These are phyloP conservation scores for Monopis laevigella DNA, from an alignment of 2,888 invertebrate species.

Conservation along the genomic window DNA sequence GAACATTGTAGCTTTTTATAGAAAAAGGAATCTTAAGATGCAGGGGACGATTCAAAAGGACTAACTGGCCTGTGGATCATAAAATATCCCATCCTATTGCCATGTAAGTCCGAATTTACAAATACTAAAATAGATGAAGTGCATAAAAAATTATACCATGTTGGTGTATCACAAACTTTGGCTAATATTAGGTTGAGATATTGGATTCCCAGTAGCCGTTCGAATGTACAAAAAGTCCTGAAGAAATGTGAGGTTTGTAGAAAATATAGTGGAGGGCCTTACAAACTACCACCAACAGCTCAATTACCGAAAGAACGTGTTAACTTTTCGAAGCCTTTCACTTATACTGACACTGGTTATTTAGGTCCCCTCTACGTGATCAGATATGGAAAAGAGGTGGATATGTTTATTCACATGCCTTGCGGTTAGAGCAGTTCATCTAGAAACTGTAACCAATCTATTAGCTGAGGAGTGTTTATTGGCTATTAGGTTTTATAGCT, in stretches of 20 bases:
- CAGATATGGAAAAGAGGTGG: conserved; percentile 18
- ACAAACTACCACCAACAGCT: conserved; percentile 13
- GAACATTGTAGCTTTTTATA: neutral
- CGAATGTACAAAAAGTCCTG: conserved; percentile 12
- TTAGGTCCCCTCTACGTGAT: conserved; percentile 17
- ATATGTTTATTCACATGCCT: conserved; percentile 20
- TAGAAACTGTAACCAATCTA: conserved; percentile 22
- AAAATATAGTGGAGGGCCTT: conserved; percentile 17
- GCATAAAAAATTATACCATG: conserved; percentile 16
- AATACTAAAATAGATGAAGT: conserved; percentile 1
- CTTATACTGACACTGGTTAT: conserved; percentile 20
- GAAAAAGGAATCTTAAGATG: conserved; percentile 1
- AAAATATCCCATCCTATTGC: conserved; percentile 15
- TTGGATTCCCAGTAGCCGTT: conserved; percentile 7
- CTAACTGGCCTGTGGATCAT: conserved; percentile 11
- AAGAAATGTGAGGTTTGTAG: conserved; percentile 13
- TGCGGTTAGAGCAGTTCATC: conserved; percentile 21
- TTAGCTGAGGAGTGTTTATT: conserved; percentile 21
- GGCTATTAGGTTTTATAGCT: conserved; percentile 14
- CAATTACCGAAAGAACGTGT: conserved; percentile 20
- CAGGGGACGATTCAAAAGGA: conserved; percentile 1
- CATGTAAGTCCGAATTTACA: conserved; percentile 12
- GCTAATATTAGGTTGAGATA: neutral
- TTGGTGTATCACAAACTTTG: conserved; percentile 13
- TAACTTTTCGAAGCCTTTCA: conserved; percentile 17